Conservation (phyloP, 2,113 vertebrate species). For the Periophthalmus modestus region DNA sequence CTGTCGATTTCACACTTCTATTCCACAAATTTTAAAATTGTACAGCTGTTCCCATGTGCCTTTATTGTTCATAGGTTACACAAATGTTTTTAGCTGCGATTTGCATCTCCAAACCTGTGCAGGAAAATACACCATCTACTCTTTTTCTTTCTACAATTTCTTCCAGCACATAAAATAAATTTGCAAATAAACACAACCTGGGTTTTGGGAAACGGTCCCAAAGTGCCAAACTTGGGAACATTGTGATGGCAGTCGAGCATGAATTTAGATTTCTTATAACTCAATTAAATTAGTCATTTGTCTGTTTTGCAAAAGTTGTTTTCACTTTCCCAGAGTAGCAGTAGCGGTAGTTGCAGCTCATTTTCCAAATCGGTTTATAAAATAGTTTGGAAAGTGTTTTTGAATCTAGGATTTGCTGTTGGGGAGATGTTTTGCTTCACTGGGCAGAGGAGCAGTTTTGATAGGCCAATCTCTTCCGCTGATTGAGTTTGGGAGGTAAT, state of each 20-base stretch:
- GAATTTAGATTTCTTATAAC: slow-evolving; percentile 23
- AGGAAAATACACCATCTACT: neutral
- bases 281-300: slow-evolving; percentile 11
- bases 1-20: neutral
- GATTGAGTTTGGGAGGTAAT: slow-evolving; percentile 71
- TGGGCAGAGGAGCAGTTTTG: slow-evolving; percentile 56
- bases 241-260: slow-evolving; percentile 5
- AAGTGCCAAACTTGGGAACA: slow-evolving; percentile 4
- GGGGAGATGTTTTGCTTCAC: slow-evolving; percentile 38
- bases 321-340: slow-evolving; percentile 18
- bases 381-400: slow-evolving; percentile 54
- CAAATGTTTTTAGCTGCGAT: neutral
- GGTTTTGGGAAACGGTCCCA: neutral
- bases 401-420: slow-evolving; percentile 43
- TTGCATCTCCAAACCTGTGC: neutral
- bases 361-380: slow-evolving; percentile 53
- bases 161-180: slow-evolving; percentile 4
- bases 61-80: neutral
- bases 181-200: slow-evolving; percentile 1
- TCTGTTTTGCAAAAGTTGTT: slow-evolving; percentile 29
- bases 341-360: slow-evolving; percentile 25
- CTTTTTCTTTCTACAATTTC: neutral
- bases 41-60: neutral
- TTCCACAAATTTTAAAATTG: neutral
- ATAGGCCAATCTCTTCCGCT: slow-evolving; percentile 63